These are phyloP conservation scores for Mus pahari DNA, from an alignment of 2,113 vertebrate species.

Conservation along the genomic window DNA sequence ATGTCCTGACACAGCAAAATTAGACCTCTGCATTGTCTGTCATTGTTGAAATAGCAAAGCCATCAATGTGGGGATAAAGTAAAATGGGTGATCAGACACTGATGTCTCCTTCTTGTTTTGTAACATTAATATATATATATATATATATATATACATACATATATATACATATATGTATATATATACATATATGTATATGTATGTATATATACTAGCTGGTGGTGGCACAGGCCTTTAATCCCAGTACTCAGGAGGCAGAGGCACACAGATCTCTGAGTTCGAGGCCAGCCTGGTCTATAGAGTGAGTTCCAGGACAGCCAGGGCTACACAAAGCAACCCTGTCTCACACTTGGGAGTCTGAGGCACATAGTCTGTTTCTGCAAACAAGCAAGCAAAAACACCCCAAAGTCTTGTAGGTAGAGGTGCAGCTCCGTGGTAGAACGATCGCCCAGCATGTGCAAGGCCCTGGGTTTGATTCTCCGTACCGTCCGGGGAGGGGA, in stretches of 20 bases:
- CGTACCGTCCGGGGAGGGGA: too few species aligned
- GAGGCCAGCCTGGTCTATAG: neutral
- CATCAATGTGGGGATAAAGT: neutral
- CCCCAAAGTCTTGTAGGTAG: neutral
- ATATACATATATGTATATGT: too few species aligned
- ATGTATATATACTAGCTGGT: neutral
- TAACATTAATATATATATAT: neutral
- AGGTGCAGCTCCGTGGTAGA: neutral
- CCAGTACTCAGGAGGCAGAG: neutral
- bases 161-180: neutral
- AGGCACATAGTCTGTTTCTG: neutral
- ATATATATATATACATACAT: too few species aligned
- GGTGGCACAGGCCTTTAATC: neutral
- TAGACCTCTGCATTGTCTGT: neutral
- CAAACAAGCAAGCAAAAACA: neutral
- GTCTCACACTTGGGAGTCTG: neutral
- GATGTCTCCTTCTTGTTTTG: neutral
- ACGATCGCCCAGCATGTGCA: neutral
- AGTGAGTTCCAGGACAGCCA: neutral
- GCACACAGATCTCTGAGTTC: neutral
- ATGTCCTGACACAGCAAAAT: neutral
- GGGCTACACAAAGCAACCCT: neutral
- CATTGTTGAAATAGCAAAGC: neutral
- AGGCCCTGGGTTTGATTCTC: neutral
- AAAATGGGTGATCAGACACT: neutral